These are phyloP conservation scores for Siphamia tubifer DNA, from an alignment of 2,113 vertebrate species.

Conservation along the genomic window DNA sequence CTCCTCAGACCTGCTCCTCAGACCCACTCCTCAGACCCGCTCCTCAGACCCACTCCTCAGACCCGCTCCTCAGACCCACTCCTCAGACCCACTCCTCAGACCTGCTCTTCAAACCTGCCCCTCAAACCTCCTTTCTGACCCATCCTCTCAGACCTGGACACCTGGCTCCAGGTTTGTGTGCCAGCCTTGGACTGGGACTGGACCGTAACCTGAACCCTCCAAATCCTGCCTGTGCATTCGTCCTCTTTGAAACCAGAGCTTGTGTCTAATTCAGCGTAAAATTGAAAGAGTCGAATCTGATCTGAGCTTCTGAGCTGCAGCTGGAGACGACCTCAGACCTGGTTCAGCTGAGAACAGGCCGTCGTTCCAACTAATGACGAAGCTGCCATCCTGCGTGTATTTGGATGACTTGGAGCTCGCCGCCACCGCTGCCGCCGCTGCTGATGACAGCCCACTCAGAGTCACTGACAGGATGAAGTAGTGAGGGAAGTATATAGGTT, in stretches of 20 bases:
- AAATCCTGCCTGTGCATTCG: slow-evolving; percentile 40
- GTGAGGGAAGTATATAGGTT: slow-evolving; percentile 26
- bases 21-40: too few relatives aligned
- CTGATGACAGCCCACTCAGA: slow-evolving; percentile 29
- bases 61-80: too few relatives aligned
- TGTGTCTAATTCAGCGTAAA: slow-evolving; percentile 58
- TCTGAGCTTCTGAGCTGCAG: slow-evolving; percentile 9
- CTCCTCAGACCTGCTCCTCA: too few relatives aligned
- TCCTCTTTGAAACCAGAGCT: slow-evolving; percentile 54
- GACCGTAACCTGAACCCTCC: slow-evolving; percentile 13
- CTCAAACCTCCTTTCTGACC: too few relatives aligned
- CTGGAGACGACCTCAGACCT: neutral
- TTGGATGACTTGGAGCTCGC: neutral
- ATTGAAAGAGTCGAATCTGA: slow-evolving; percentile 33
- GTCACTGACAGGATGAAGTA: slow-evolving; percentile 32
- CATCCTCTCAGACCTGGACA: too few relatives aligned
- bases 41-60: too few relatives aligned
- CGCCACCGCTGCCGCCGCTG: too few relatives aligned
- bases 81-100: too few relatives aligned
- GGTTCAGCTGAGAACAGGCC: slow-evolving; percentile 1
- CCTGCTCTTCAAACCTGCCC: too few relatives aligned
- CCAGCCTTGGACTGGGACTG: slow-evolving; percentile 2
- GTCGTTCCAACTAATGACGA: slow-evolving; percentile 12
- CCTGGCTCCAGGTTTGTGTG: slow-evolving; percentile 3
- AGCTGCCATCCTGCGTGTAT: neutral